A percentile compares a stretch with the other conserved stretches of the same genome.
Evolutionary conservation across 2,113 vertebrate species (phyloP).

Genomic region (Rissa tridactyla): DNA sequence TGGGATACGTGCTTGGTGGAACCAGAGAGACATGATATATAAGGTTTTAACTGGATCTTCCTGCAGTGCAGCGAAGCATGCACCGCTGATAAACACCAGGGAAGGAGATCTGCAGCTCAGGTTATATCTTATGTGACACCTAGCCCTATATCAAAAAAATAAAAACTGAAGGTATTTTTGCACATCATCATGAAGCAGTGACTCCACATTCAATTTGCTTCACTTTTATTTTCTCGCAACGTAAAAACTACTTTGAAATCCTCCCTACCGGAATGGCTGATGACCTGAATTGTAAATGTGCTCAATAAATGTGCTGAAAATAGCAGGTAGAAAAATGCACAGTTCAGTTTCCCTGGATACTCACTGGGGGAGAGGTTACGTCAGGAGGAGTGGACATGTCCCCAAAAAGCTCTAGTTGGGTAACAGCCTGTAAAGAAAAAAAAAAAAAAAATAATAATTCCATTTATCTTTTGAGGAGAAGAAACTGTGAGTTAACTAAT

Average conservation of each 20-base stretch:
- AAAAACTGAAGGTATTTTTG: not conserved
- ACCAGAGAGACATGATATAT: not conserved
- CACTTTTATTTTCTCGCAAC: not conserved
- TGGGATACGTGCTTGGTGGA: not conserved
- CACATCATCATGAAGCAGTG: not conserved
- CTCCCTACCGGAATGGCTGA: not conserved
- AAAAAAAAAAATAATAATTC: not conserved
- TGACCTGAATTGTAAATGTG: not conserved
- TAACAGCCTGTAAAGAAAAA: constrained; percentile 88
- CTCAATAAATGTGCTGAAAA: not conserved
- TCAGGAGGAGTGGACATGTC: constrained; percentile 99
- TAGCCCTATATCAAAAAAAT: not conserved
- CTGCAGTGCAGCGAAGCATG: not conserved
- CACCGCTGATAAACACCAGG: not conserved
- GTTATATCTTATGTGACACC: not conserved
- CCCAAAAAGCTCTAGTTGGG: constrained; percentile 98
- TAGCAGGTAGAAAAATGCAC: not conserved
- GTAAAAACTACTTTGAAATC: constrained; percentile 6
- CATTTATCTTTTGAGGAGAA: constrained; percentile 10
- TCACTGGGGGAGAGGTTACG: constrained; percentile 96
- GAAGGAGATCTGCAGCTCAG: constrained; percentile 1
- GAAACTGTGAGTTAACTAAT: not conserved
- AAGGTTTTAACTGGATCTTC: not conserved
- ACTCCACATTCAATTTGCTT: not conserved
- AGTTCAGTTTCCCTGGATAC: constrained; percentile 46